Conservation (phyloP, 2,888 invertebrate species). For the Athripsodes cinereus region DNA sequence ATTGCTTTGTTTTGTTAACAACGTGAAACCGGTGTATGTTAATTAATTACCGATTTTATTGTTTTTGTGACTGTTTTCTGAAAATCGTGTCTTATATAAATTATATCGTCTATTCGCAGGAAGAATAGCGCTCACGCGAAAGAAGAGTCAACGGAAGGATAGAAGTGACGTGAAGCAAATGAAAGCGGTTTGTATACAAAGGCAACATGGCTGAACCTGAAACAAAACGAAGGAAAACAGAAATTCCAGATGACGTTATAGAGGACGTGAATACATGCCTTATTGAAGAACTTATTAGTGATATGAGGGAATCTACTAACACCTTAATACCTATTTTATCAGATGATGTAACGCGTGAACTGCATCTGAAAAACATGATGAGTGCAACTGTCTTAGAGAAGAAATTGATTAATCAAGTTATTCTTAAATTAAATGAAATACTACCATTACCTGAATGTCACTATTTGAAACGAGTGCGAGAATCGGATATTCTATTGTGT, state of each 20-base stretch:
- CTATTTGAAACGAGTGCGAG: conserved; percentile 69
- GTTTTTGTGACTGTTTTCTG: no score
- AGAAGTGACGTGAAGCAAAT: no score
- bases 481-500: conserved; percentile 54
- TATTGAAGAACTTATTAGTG: conserved; percentile 6
- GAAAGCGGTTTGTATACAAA: background rate
- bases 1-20: background rate
- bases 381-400: conserved; percentile 55
- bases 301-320: conserved; percentile 28
- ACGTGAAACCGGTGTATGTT: background rate
- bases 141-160: no score
- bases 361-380: conserved; percentile 52
- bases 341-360: conserved; percentile 45
- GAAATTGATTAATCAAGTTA: conserved; percentile 56
- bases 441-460: conserved; percentile 55
- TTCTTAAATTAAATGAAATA: conserved; percentile 52
- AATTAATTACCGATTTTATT: no score
- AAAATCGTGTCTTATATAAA: background rate
- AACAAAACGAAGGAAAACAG: conserved; percentile 11
- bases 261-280: background rate
- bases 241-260: conserved; percentile 3
- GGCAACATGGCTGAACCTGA: conserved; percentile 18
- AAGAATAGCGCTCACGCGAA: conserved; percentile 1
- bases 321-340: conserved; percentile 50
- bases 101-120: conserved; percentile 8